These are phyloP conservation scores for Scaptomyza polygonia DNA, from an alignment of 2,888 invertebrate species.

Conservation along the genomic window DNA sequence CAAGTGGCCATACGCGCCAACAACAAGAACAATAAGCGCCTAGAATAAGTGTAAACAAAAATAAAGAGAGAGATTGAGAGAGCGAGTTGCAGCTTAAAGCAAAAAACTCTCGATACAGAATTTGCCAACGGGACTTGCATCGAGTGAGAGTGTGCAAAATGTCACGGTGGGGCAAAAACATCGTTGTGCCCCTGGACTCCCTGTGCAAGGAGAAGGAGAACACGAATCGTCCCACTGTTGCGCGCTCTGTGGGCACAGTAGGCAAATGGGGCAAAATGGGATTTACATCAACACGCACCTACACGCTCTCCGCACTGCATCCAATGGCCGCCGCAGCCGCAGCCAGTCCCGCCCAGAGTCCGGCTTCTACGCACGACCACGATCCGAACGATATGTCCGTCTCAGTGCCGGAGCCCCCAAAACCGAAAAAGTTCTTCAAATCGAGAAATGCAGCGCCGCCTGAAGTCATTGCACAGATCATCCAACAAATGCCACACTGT, in stretches of 20 bases:
- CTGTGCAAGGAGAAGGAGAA: conserved; percentile 89
- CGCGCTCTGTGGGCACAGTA: conserved; percentile 94
- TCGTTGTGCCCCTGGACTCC: conserved; percentile 88
- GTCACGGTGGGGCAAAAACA: conserved; percentile 88
- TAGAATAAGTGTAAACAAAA: conserved; percentile 45
- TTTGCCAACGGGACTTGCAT: conserved; percentile 1
- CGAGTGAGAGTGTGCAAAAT: conserved; percentile 77
- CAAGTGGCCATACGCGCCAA: conserved; percentile 26
- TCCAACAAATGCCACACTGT: conserved; percentile 82
- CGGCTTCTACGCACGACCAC: conserved; percentile 78
- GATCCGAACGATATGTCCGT: conserved; percentile 79
- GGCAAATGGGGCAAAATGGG: conserved; percentile 98
- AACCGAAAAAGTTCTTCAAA: conserved; percentile 96
- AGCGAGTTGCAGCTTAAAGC: neutral
- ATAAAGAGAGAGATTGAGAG: neutral
- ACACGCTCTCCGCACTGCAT: conserved; percentile 81
- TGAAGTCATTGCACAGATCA: conserved; percentile 84
- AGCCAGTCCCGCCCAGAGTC: conserved; percentile 68
- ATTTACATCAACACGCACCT: conserved; percentile 93
- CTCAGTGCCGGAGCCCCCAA: conserved; percentile 85
- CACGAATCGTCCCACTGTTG: conserved; percentile 94
- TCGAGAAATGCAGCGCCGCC: conserved; percentile 89
- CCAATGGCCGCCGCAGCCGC: conserved; percentile 74
- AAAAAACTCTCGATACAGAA: conserved; percentile 21
- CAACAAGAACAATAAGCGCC: conserved; percentile 9